A percentile compares a stretch with the other conserved stretches of the same genome.
Evolutionary conservation across 1,140 invertebrate species (phyloP).

Genomic region (Megathymus violae): DNA sequence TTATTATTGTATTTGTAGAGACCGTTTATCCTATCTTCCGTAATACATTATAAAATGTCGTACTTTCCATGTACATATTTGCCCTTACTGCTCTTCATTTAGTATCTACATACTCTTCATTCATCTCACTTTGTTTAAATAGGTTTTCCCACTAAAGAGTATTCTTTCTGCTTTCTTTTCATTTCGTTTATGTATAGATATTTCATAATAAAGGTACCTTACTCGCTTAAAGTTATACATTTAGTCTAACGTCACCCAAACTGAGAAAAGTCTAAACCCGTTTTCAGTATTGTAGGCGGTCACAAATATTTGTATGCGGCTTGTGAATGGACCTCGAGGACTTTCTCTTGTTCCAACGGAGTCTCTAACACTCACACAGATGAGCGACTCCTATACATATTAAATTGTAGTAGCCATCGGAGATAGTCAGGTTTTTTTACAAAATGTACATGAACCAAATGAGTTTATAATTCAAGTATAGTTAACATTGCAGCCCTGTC

Average conservation of each 20-base stretch:
- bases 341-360: conserved; percentile 69
- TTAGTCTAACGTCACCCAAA: conserved; percentile 45
- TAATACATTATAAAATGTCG: too few species aligned
- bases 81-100: too few species aligned
- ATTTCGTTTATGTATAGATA: neutral
- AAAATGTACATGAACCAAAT: neutral
- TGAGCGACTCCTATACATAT: conserved; percentile 35
- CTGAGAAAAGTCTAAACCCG: conserved; percentile 76
- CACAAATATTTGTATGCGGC: conserved; percentile 81
- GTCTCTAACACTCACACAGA: conserved; percentile 64
- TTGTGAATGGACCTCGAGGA: conserved; percentile 78
- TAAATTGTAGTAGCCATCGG: conserved; percentile 7
- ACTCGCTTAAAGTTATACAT: conserved; percentile 6
- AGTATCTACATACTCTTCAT: too few species aligned
- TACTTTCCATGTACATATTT: too few species aligned
- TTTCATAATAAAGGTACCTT: conserved; percentile 19
- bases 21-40: too few species aligned
- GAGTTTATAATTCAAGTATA: too few species aligned
- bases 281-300: conserved; percentile 75
- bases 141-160: neutral
- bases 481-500: too few species aligned
- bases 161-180: neutral
- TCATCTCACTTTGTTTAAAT: too few species aligned
- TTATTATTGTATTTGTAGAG: too few species aligned
- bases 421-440: neutral